These are phyloP conservation scores for Sitta carolinensis DNA, from an alignment of 2,797 vertebrate genomes.

Conservation along the genomic window DNA sequence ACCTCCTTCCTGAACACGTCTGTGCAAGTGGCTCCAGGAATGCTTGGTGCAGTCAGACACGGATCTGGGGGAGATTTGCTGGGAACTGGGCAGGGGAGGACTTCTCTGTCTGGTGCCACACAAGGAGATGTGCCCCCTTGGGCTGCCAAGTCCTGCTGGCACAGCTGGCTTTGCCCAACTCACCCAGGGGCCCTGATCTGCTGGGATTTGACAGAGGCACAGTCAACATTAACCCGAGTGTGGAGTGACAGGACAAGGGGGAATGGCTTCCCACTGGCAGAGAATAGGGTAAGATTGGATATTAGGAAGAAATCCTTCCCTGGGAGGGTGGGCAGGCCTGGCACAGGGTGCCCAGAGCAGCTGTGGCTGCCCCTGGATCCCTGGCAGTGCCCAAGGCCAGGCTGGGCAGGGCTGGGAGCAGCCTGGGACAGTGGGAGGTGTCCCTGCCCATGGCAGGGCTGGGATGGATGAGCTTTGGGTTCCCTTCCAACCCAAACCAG, in stretches of 20 bases:
- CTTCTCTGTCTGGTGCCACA: neutral
- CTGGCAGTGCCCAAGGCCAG: neutral
- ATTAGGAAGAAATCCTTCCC: neutral
- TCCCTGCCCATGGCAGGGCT: neutral
- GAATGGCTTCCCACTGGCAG: neutral
- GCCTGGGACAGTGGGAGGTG: fast-evolving
- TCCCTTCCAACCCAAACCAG: neutral
- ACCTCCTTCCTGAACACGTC: fast-evolving
- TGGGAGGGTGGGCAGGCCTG: fast-evolving
- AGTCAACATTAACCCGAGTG: neutral
- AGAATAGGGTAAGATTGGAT: neutral
- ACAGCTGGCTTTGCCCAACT: neutral
- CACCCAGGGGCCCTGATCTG: neutral
- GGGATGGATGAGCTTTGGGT: fast-evolving
- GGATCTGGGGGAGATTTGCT: fast-evolving
- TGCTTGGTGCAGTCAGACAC: fast-evolving
- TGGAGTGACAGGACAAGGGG: neutral
- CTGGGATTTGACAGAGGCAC: neutral
- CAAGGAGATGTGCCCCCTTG: fast-evolving
- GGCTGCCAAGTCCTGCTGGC: neutral
- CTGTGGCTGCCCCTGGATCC: neutral
- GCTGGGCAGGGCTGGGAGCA: fast-evolving
- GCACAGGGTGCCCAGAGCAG: neutral
- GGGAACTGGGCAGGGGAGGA: neutral
- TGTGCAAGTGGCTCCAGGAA: neutral